Percentiles rank a stretch among this genome's conserved stretches.
These are phyloP conservation scores for Lineus longissimus DNA, from an alignment of 1,140 invertebrate genomes.

Conservation along the genomic window DNA sequence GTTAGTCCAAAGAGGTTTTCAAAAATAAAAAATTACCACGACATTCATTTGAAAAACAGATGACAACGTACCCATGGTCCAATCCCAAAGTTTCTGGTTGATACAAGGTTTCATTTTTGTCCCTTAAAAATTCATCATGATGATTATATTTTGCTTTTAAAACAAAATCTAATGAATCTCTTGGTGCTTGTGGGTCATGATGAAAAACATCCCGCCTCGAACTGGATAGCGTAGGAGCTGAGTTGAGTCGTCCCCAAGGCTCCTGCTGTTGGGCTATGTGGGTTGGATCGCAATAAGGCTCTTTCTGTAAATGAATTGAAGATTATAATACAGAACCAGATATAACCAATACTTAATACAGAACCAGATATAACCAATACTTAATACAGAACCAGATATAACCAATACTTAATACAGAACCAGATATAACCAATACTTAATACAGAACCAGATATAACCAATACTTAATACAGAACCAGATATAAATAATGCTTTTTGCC, in stretches of 20 bases:
- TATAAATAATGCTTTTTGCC: no score
- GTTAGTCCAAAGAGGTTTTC: neutral
- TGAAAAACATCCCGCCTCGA: constrained; percentile 43
- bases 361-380: no score
- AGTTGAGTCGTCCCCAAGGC: constrained; percentile 50
- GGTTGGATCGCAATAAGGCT: constrained; percentile 32
- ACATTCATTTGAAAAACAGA: neutral
- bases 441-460: no score
- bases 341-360: no score
- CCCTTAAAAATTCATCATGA: constrained; percentile 45
- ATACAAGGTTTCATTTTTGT: constrained; percentile 42
- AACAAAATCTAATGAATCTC: constrained; percentile 51
- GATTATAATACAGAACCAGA: no score
- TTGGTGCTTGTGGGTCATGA: constrained; percentile 47
- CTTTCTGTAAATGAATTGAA: constrained; percentile 26
- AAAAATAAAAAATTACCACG: neutral
- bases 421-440: no score
- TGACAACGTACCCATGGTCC: constrained; percentile 40
- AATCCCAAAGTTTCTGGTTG: constrained; percentile 49
- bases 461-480: no score
- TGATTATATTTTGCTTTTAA: constrained; percentile 52
- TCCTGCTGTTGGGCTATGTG: constrained; percentile 44
- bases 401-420: no score
- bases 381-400: no score
- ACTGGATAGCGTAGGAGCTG: constrained; percentile 41